Evolutionary conservation across 2,113 vertebrate species (phyloP), one percentile per base, ranked within the genome.

Genomic region (Falcunculus frontatus): DNA sequence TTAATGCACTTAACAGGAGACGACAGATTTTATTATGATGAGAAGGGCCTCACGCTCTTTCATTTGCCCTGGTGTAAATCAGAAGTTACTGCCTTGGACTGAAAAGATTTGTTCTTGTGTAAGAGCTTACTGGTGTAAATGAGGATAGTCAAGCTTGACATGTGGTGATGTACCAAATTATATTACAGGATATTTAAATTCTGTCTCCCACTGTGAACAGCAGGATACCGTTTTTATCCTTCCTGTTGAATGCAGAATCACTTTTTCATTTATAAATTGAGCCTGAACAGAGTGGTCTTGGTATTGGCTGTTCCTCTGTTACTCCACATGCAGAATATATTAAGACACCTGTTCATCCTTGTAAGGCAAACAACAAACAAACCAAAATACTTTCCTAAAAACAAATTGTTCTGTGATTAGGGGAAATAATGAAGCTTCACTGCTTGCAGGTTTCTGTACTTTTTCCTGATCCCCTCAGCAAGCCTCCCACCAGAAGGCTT

Each of bases 141-240:
- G 86, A 90, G 95, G 94, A 96, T 87, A 96, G 96, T 84, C 86
- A 92, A 94, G 65, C 84, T 89, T 95, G 89, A 74, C 93, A 86
- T 97, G 92, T 96, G 87, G 96, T 96, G 95, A 95, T 90, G 68
- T 90, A 96, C 91, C 90, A 95, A 95, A 97, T 97, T 96, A 96
- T 95, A 90, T 93, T 97, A 97, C 89, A 96, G 95, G 95, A 81
- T 97, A 95, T 97, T 96, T 97, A 97, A 95, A 96, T 97, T 94
- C 95, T 92, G 85, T 87, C 92, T 97, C 97, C 96, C 84, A 88
- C 50, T 91, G 88, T 94, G 97, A 97, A 94, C 97, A 97, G 94
- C 94, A 95, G 95, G 95, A 93, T 95, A 96, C 89, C 63, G 3
- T 96, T 97, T 97, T 97, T 95, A 93, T 97, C 95, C 96, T 94